phyloP scores from a whole-genome alignment of 2,888 invertebrate species.

The Phragmatobia fuliginosa region DNA sequence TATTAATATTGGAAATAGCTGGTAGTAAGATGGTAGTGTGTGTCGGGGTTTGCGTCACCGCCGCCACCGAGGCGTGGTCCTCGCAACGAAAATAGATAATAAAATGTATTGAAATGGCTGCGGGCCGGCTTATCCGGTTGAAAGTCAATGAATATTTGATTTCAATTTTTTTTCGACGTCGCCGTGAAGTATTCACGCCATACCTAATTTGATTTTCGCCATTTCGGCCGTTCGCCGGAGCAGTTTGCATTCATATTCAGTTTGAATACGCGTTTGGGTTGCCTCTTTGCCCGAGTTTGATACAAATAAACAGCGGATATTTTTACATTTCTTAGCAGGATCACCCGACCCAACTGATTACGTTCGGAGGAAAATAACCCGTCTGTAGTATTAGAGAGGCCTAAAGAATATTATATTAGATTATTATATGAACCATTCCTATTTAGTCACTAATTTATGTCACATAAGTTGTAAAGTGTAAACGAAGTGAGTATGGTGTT shows the following conservation, averaged over 20 bases:
- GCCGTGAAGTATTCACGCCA: conserved; percentile 86
- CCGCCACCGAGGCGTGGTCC: conserved; percentile 60
- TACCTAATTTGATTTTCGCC: conserved; percentile 87
- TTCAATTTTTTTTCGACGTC: conserved; percentile 86
- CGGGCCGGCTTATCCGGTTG: conserved; percentile 86
- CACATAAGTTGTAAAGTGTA: conserved; percentile 10
- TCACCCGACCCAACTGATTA: conserved; percentile 86
- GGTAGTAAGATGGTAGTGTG: conserved; percentile 29
- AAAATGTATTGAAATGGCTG: conserved; percentile 86
- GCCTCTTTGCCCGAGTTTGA: conserved; percentile 82
- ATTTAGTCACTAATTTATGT: conserved; percentile 44
- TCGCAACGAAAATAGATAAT: conserved; percentile 83
- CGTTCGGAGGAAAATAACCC: conserved; percentile 81
- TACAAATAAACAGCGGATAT: conserved; percentile 86
- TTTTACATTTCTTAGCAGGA: conserved; percentile 83
- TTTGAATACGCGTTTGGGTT: conserved; percentile 85
- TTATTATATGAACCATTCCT: conserved; percentile 63
- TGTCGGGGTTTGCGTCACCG: conserved; percentile 52
- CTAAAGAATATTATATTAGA: conserved; percentile 74
- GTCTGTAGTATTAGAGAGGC: conserved; percentile 67
- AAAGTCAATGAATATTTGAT: conserved; percentile 87
- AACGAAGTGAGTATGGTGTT: conserved; percentile 30
- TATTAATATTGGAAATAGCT: conserved; percentile 40
- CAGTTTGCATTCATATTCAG: conserved; percentile 87
- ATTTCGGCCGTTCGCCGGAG: conserved; percentile 83